phyloP scores from a whole-genome alignment of 2,888 invertebrate genomes.

The Tetanocera ferruginea region DNA sequence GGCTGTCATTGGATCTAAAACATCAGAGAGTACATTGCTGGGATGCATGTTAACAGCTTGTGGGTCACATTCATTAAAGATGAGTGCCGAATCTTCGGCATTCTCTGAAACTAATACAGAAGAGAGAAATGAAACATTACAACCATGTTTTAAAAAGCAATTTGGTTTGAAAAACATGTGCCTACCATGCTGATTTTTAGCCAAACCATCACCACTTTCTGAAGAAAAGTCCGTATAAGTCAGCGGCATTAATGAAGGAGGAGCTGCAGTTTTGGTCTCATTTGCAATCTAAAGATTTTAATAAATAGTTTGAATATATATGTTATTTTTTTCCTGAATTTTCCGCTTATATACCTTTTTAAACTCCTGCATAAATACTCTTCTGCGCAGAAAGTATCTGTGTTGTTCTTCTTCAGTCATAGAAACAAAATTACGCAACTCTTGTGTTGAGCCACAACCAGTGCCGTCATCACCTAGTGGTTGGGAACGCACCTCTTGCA shows the following conservation, averaged over 20 bases:
- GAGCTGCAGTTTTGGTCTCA: conserved; percentile 52
- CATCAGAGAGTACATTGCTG: conserved; percentile 47
- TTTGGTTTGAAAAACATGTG: not conserved
- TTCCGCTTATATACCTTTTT: conserved; percentile 56
- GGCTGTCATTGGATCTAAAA: conserved; percentile 40
- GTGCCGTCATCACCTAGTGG: conserved; percentile 69
- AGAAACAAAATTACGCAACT: conserved; percentile 29
- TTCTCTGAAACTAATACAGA: conserved; percentile 18
- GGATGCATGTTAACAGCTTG: conserved; percentile 39
- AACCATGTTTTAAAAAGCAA: not conserved
- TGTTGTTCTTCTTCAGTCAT: conserved; percentile 56
- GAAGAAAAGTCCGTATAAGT: conserved; percentile 50
- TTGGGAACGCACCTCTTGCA: conserved; percentile 70
- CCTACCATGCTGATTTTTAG: conserved; percentile 41
- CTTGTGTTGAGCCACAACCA: conserved; percentile 44
- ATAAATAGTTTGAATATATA: not conserved
- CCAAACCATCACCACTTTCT: conserved; percentile 42
- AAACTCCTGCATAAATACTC: conserved; percentile 62
- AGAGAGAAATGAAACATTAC: not conserved
- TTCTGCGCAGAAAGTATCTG: conserved; percentile 58
- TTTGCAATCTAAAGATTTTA: conserved; percentile 50
- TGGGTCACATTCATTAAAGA: conserved; percentile 30
- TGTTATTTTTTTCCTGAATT: conserved; percentile 13
- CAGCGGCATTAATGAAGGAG: conserved; percentile 51
- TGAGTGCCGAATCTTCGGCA: not conserved